Evolutionary conservation across 2,888 invertebrate genomes (phyloP), one percentile per base, ranked within the genome.

Genomic region (Iphiclides podalirius): DNA sequence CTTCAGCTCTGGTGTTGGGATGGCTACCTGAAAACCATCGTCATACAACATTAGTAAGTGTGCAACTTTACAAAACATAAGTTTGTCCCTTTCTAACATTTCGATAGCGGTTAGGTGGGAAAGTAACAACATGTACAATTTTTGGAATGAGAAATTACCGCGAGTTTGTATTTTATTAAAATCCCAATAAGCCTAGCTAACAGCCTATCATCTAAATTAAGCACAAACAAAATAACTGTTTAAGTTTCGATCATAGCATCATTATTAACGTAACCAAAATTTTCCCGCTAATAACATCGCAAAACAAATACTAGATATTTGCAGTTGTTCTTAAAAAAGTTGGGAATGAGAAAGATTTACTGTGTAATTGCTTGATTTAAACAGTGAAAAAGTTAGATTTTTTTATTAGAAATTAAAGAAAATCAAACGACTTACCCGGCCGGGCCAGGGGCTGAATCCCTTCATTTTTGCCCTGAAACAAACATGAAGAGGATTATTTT

Each of bases 401-500:
- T 45, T 38, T 46, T 11, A 54, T 35, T 43, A 46, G 26, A 50
- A 52, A 59, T 55, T 65, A 67, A 58, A n/a, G 63, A 66, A 71
- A 70, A 62, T 59, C 65, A 72, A 69, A 72, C 79, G 77, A 93
- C 95, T 94, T 92, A 98, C 97, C 93, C 96, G 95, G 87, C 96
- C 97, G 57, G 98, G 98, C 98, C 98, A 98, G 59, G 97, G 96
- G 62, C 96, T 95, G 90, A 96, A 98, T 65, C 97, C 96, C 91
- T 97, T 98, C 97, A 98, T 97, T 92, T 97, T 98, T 52, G 98
- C 97, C 98, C 98, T 98, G 92, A 72, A 88, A 88, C 86, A 87
- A 87, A 72, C 52, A 67, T 58, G 40, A 42, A 20, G 35, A 17
- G 2, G 43, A 28, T 35, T 42, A 34, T 17, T 47, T 20, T 39